phyloP scores from a whole-genome alignment of 2,113 vertebrate genomes.

The Azemiops feae region DNA sequence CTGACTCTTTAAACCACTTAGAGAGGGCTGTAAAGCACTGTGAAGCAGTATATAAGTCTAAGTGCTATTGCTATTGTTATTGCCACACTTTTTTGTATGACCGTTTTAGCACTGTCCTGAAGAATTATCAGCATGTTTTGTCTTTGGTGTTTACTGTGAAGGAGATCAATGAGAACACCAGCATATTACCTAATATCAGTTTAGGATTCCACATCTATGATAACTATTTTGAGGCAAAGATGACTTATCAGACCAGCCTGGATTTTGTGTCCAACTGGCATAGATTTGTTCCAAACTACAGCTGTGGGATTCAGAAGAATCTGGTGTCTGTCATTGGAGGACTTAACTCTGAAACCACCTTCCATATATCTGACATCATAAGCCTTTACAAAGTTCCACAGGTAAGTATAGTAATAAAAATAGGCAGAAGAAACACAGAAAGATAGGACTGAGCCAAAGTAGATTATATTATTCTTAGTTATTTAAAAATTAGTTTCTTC shows the following conservation, averaged over 20 bases:
- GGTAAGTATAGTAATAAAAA: background rate
- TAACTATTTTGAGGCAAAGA: background rate
- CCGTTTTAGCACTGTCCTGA: background rate
- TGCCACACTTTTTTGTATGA: background rate
- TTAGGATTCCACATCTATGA: background rate
- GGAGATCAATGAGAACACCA: background rate
- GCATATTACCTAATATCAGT: background rate
- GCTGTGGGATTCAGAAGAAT: background rate
- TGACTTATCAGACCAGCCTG: background rate
- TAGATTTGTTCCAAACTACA: background rate
- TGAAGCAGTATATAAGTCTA: no score
- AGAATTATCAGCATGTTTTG: background rate
- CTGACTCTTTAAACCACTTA: no score
- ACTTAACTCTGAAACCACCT: background rate
- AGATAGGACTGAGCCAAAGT: background rate
- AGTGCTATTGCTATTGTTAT: no score
- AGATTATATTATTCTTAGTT: background rate
- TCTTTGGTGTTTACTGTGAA: background rate
- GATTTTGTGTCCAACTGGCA: background rate
- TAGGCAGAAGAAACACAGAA: background rate
- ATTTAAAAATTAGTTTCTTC: background rate
- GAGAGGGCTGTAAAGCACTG: no score
- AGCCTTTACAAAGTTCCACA: background rate
- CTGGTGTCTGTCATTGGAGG: background rate
- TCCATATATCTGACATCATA: background rate